phyloP scores from a whole-genome alignment of 2,113 vertebrate species.

The Pholis gunnellus region DNA sequence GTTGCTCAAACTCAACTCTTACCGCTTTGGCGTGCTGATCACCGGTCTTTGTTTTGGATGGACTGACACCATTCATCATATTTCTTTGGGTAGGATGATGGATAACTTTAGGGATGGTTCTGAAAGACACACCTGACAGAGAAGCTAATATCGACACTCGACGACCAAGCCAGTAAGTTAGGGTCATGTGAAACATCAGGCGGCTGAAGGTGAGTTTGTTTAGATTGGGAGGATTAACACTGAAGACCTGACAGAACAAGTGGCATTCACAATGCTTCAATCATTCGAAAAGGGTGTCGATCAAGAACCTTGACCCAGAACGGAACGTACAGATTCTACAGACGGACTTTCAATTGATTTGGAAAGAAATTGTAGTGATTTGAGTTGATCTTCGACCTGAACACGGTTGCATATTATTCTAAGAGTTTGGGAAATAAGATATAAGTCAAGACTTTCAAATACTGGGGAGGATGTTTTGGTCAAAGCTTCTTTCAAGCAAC shows the following conservation, averaged over 20 bases:
- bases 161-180: not conserved
- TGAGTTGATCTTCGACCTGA: not conserved
- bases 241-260: not conserved
- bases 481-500: not conserved
- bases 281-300: not conserved
- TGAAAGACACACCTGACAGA: constrained; percentile 13
- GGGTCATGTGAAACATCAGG: not conserved
- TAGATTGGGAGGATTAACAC: not conserved
- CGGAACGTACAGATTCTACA: not conserved
- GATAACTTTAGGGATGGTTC: constrained; percentile 14
- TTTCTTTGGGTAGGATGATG: constrained; percentile 23
- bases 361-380: not conserved
- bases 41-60: constrained; percentile 30
- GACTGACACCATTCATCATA: constrained; percentile 30
- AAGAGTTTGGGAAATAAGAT: not conserved
- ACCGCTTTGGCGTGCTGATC: constrained; percentile 8
- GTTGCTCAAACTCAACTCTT: not conserved
- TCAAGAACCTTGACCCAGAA: not conserved
- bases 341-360: not conserved
- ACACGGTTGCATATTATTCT: not conserved
- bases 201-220: constrained; percentile 8
- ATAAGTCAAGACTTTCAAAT: not conserved
- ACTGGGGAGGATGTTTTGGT: not conserved
- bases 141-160: not conserved
- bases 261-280: not conserved